These are phyloP conservation scores for Chrysodeixis includens DNA, from an alignment of 2,888 invertebrate genomes.

Conservation along the genomic window DNA sequence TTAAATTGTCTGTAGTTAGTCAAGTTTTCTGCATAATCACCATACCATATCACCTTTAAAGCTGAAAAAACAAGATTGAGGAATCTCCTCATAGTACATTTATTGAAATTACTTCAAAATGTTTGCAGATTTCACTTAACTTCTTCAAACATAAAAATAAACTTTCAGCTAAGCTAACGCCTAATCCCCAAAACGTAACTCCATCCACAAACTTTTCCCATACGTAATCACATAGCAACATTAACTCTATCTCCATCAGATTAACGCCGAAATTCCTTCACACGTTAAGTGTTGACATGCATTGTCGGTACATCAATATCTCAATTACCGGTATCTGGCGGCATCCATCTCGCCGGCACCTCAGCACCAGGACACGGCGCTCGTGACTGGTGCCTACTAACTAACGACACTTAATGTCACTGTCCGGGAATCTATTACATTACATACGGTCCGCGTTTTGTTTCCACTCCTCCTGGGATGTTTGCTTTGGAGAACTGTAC, in stretches of 20 bases:
- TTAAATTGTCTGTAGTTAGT: too few species aligned
- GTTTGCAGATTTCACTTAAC: too few species aligned
- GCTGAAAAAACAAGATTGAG: too few species aligned
- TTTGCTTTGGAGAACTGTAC: too few species aligned
- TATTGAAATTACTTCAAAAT: too few species aligned
- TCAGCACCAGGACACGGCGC: slow-evolving; percentile 41
- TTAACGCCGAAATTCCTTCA: not conserved
- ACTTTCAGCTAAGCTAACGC: too few species aligned
- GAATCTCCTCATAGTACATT: too few species aligned
- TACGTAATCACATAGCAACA: not conserved
- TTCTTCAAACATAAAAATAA: too few species aligned
- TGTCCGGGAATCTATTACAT: slow-evolving; percentile 30
- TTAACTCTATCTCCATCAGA: not conserved
- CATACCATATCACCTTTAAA: too few species aligned
- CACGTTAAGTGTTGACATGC: not conserved
- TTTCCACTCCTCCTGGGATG: too few species aligned
- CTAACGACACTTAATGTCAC: slow-evolving; percentile 48
- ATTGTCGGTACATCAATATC: slow-evolving; percentile 32
- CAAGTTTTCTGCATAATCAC: too few species aligned
- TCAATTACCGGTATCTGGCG: slow-evolving; percentile 42
- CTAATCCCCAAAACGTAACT: not conserved
- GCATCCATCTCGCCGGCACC: slow-evolving; percentile 46
- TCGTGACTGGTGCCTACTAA: slow-evolving; percentile 39
- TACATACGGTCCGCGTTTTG: not conserved
- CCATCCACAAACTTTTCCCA: not conserved